Conservation (phyloP, 2,888 invertebrate species). For the Ctenicera cuprea region DNA sequence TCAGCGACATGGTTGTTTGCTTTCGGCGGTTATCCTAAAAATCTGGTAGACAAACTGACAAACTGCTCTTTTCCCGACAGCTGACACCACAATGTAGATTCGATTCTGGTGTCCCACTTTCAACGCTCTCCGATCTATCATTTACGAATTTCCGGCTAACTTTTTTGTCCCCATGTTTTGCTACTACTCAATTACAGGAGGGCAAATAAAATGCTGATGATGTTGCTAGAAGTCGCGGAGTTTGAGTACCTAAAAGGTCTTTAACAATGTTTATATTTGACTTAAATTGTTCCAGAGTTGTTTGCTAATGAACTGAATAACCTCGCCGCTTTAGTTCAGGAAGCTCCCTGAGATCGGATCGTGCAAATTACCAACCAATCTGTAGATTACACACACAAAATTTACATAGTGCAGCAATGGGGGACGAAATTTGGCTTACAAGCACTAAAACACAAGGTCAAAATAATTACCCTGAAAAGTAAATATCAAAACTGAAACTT, state of each 20-base stretch:
- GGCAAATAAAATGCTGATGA: constrained; percentile 44
- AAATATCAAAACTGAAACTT: too few species aligned
- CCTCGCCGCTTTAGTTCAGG: constrained; percentile 40
- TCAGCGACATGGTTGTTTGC: constrained; percentile 35
- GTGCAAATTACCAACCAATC: constrained; percentile 43
- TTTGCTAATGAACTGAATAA: constrained; percentile 51
- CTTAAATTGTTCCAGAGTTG: constrained; percentile 46
- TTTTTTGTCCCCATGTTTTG: constrained; percentile 4
- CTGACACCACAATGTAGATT: constrained; percentile 49
- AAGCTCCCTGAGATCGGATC: constrained; percentile 43
- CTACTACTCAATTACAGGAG: constrained; percentile 30
- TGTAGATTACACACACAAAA: constrained; percentile 45
- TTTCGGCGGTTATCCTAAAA: constrained; percentile 47
- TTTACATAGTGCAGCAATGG: constrained; percentile 32
- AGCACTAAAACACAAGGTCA: neutral
- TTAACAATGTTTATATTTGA: constrained; percentile 49
- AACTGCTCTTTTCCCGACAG: constrained; percentile 48
- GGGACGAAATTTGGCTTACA: constrained; percentile 3
- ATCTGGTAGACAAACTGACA: constrained; percentile 49
- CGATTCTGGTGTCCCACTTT: constrained; percentile 43
- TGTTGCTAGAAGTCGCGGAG: constrained; percentile 30
- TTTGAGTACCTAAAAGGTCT: constrained; percentile 42
- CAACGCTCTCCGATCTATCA: constrained; percentile 40
- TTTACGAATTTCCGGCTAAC: constrained; percentile 34
- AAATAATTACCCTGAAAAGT: too few species aligned